Evolutionary conservation across 2,113 vertebrate species (phyloP).

Genomic region (Lucifuga dentata): DNA sequence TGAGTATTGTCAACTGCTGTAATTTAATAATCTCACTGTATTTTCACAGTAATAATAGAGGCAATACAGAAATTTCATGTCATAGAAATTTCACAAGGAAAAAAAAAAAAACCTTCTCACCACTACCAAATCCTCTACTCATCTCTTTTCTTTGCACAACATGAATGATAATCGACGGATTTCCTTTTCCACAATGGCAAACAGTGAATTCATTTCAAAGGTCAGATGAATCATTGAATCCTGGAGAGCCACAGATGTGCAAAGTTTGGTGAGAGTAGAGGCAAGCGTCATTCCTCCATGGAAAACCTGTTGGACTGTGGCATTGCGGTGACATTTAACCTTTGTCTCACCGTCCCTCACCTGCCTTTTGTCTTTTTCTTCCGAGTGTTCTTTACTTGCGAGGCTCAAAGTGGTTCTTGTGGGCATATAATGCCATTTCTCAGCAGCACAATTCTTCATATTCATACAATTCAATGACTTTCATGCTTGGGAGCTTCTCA

Average conservation of each 20-base stretch:
- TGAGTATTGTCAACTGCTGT: background rate
- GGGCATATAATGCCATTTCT: background rate
- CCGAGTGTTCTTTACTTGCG: background rate
- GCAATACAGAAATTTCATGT: slow-evolving; percentile 12
- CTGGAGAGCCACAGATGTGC: slow-evolving; percentile 30
- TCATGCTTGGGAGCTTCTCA: slow-evolving; percentile 14
- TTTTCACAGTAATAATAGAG: background rate
- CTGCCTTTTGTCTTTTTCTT: background rate
- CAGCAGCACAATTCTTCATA: background rate
- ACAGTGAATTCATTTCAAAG: slow-evolving; percentile 16
- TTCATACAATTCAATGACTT: slow-evolving; percentile 11
- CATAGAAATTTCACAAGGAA: background rate
- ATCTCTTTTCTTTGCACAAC: slow-evolving; percentile 1
- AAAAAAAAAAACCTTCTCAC: background rate
- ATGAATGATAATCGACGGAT: slow-evolving; percentile 31
- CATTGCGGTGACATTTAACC: too few relatives aligned
- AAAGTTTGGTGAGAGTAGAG: slow-evolving; percentile 20
- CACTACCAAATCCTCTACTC: background rate
- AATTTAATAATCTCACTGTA: slow-evolving; percentile 14
- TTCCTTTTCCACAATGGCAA: slow-evolving; percentile 28
- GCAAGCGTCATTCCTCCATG: slow-evolving; percentile 39
- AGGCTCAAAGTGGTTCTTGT: background rate
- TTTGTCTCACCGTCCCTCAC: too few relatives aligned
- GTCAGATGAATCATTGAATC: slow-evolving; percentile 37
- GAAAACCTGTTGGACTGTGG: too few relatives aligned